Conservation (phyloP, 2,888 invertebrate species). For the Sycophila texana region DNA sequence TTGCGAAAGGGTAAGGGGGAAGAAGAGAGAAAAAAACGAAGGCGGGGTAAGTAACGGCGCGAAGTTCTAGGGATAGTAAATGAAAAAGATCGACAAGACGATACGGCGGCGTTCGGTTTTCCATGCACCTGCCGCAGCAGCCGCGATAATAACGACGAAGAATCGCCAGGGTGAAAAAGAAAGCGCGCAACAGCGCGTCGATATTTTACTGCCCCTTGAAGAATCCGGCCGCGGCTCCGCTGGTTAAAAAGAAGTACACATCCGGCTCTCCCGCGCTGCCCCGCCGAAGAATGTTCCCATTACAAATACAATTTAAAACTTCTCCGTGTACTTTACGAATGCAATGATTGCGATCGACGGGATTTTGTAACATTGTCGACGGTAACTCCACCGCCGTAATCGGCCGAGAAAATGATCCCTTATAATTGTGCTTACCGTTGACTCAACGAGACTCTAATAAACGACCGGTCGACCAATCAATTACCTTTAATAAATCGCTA, state of each 20-base stretch:
- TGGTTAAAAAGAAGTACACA: conserved; percentile 14
- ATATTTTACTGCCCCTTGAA: conserved; percentile 5
- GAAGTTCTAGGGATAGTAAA: conserved; percentile 9
- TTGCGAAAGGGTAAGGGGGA: too few species aligned
- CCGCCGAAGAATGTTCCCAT: conserved; percentile 34
- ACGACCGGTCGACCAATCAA: conserved; percentile 46
- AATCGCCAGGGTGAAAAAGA: not conserved
- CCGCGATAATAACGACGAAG: conserved; percentile 1
- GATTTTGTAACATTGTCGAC: conserved; percentile 45
- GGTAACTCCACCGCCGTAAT: conserved; percentile 14
- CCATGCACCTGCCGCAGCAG: conserved; percentile 5
- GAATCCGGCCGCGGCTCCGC: conserved; percentile 15
- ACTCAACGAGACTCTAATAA: conserved; percentile 51
- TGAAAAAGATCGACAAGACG: not conserved
- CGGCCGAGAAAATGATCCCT: conserved; percentile 45
- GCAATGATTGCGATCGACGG: conserved; percentile 48
- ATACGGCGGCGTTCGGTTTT: not conserved
- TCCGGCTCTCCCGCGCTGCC: not conserved
- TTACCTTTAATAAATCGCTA: conserved; percentile 54
- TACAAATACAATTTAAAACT: conserved; percentile 49
- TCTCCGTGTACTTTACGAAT: conserved; percentile 40
- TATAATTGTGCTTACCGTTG: conserved; percentile 52
- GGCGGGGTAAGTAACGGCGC: not conserved
- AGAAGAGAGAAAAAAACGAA: too few species aligned
- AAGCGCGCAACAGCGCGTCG: conserved; percentile 3